A percentile compares a stretch with the other conserved stretches of the same genome.
Conservation (phyloP, 2,797 vertebrate species). For the Trematomus bernacchii region DNA sequence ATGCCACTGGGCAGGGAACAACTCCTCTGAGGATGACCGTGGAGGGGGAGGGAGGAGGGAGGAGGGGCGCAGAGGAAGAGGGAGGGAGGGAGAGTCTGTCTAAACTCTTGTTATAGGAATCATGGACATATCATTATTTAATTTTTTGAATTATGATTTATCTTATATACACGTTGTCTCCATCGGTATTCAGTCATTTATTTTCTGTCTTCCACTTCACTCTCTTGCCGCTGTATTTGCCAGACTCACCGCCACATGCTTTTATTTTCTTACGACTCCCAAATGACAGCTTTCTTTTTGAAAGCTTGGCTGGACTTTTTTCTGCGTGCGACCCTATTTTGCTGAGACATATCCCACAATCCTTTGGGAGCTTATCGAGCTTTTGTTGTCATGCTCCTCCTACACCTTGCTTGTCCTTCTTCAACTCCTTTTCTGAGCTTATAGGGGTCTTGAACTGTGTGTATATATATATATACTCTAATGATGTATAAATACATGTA, state of each 20-base stretch:
- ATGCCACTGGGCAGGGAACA: constrained; percentile 80
- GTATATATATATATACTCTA: background rate
- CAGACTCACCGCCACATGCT: background rate
- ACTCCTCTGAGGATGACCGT: constrained; percentile 72
- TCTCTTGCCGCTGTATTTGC: background rate
- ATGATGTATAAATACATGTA: background rate
- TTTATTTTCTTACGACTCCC: constrained; percentile 12
- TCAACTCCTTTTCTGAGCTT: constrained; percentile 26
- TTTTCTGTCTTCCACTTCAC: too few relatives aligned
- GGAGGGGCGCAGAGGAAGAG: constrained; percentile 29
- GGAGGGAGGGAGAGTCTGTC: constrained; percentile 55
- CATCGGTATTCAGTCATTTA: too few relatives aligned
- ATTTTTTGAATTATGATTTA: too few relatives aligned
- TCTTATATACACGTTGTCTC: too few relatives aligned
- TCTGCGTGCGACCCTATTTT: constrained; percentile 16
- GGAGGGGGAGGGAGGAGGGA: background rate
- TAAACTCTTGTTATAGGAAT: constrained; percentile 7
- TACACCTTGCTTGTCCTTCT: constrained; percentile 24
- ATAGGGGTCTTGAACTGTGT: constrained; percentile 16
- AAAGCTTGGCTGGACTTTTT: background rate
- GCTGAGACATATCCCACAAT: constrained; percentile 48
- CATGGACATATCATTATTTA: too few relatives aligned
- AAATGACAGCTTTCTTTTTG: constrained; percentile 14
- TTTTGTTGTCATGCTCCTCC: constrained; percentile 36
- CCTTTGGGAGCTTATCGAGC: constrained; percentile 37